Evolutionary conservation across 2,888 invertebrate genomes (phyloP), one percentile per base, ranked within the genome.

Genomic region (Merodon equestris): DNA sequence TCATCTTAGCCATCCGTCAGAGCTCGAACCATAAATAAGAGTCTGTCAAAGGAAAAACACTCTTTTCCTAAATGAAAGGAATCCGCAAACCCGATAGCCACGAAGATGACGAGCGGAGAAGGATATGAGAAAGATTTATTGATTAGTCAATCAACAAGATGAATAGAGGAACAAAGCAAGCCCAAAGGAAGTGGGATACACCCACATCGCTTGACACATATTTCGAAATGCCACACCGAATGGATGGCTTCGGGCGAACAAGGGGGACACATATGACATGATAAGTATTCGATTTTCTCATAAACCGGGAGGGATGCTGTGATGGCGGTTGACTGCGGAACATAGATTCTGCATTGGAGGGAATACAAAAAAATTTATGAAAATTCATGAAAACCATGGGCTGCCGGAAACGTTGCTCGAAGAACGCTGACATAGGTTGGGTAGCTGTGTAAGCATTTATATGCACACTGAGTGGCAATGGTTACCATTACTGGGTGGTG

Each of bases 91-190:
- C 1, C 0, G 5, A 47, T 9, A 47, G 17, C 5, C 0, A 17
- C n/a, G 17, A 36, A n/a, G 2, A 53, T 45, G 36, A 45, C 18
- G 17, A 34, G 13, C 19, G 17, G 27, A 27, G 1, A 44, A 34
- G 15, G 18, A 51, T 56, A 50, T 17, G 12, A 50, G 56, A 1
- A 45, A 40, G 38, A 54, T 44, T 60, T 70, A 71, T 76, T 66
- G 76, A 76, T 76, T n/a, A n/a, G n/a, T 71, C 27, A 66, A 60
- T 76, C 58, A 71, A 47, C 54, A 54, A 50, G 57, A 42, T 51
- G 44, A 18, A 27, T 51, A 63, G 36, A 50, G 15, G 15, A 50
- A 42, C 58, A 58, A 15, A 47, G 10, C 10, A 50, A 17, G 14
- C n/a, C n/a, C n/a, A n/a, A n/a, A n/a, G n/a, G n/a, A n/a, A n/a